Conservation (phyloP, 2,113 vertebrate genomes). For the Collichthys lucidus region DNA sequence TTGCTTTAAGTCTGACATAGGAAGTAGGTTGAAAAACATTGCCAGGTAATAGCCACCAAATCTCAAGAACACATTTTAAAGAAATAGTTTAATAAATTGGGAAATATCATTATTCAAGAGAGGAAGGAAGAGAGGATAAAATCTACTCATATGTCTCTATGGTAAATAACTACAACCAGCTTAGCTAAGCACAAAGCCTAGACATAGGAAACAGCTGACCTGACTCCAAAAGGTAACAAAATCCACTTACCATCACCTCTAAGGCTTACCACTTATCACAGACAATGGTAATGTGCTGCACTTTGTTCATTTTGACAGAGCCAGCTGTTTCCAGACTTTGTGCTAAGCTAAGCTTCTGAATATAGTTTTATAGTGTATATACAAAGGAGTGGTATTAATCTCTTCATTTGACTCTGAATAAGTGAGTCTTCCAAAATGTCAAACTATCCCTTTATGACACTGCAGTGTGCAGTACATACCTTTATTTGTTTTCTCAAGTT, state of each 20-base stretch:
- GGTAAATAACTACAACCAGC: background rate
- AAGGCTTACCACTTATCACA: background rate
- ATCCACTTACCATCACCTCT: no score
- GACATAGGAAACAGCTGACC: background rate
- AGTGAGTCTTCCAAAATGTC: background rate
- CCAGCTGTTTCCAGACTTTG: background rate
- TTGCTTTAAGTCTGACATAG: slow-evolving; percentile 42
- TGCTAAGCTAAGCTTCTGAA: background rate
- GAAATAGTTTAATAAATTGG: background rate
- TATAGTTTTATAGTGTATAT: no score
- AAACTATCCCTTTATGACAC: background rate
- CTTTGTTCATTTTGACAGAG: background rate
- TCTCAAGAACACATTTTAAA: background rate
- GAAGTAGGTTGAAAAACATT: background rate
- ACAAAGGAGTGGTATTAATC: background rate
- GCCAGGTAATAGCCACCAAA: background rate
- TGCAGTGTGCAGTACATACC: slow-evolving; percentile 16
- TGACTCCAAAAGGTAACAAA: background rate
- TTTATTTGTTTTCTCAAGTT: slow-evolving; percentile 43
- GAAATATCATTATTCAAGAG: background rate
- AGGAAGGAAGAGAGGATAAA: background rate
- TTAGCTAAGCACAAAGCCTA: background rate
- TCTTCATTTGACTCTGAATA: background rate
- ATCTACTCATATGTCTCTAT: no score
- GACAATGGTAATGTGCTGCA: background rate